phyloP scores from a whole-genome alignment of 2,888 invertebrate species.

The Polylopha cassiicola region DNA sequence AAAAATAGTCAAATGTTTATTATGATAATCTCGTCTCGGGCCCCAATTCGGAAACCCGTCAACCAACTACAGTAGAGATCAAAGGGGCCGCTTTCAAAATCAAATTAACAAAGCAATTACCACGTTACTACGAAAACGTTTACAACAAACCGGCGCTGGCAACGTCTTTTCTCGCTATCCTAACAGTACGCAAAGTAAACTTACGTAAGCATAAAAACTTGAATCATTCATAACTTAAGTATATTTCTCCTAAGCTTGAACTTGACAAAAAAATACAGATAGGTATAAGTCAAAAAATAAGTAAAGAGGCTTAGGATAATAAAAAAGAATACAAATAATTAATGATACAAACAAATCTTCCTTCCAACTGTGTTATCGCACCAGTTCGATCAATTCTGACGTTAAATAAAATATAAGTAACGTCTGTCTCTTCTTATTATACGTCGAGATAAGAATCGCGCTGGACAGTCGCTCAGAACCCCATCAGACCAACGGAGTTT shows the following conservation, averaged over 20 bases:
- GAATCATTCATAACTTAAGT: too few relatives aligned
- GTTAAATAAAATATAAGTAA: slow-evolving; percentile 75
- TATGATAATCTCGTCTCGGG: slow-evolving; percentile 27
- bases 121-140: slow-evolving; percentile 55
- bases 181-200: slow-evolving; percentile 22
- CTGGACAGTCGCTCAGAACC: slow-evolving; percentile 71
- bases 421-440: slow-evolving; percentile 75
- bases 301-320: slow-evolving; percentile 3
- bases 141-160: slow-evolving; percentile 40
- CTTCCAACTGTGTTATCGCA: slow-evolving; percentile 55
- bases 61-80: slow-evolving; percentile 53
- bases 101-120: slow-evolving; percentile 73
- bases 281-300: too few relatives aligned
- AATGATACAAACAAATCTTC: slow-evolving; percentile 70
- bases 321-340: slow-evolving; percentile 43
- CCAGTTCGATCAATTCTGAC: slow-evolving; percentile 69
- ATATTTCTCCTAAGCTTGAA: too few relatives aligned
- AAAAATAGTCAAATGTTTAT: slow-evolving; percentile 8
- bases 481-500: slow-evolving; percentile 65
- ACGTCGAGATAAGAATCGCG: slow-evolving; percentile 67
- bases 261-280: too few relatives aligned
- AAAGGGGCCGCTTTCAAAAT: slow-evolving; percentile 60
- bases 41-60: slow-evolving; percentile 58
- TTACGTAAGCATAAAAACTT: too few relatives aligned
- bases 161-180: slow-evolving; percentile 38